These are phyloP conservation scores for Orbicella faveolata DNA, from an alignment of 64 coral and sea anemone species.

Conservation along the genomic window DNA sequence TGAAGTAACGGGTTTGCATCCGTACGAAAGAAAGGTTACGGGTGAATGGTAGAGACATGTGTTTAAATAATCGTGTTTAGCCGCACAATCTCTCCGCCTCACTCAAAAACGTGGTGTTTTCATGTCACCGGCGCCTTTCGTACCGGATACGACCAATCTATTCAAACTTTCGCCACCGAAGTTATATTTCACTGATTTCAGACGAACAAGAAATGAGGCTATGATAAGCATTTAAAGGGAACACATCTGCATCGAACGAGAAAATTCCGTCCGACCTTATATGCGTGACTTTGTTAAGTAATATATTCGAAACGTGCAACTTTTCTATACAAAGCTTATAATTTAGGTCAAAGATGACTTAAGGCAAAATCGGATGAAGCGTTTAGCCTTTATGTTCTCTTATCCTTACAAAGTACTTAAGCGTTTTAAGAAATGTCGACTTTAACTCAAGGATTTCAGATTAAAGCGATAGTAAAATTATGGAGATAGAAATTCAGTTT, in stretches of 20 bases:
- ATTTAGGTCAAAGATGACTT: not conserved
- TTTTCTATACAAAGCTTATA: not conserved
- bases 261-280: not conserved
- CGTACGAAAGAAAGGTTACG: too few species aligned
- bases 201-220: not conserved
- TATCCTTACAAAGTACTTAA: constrained; percentile 8
- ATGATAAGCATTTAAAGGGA: not conserved
- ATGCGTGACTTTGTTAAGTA: constrained; percentile 23
- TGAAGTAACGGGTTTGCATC: too few species aligned
- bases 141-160: not conserved
- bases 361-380: constrained; percentile 8
- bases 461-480: not conserved
- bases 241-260: not conserved
- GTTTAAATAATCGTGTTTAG: not conserved
- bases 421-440: not conserved
- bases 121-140: not conserved
- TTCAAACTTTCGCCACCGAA: not conserved
- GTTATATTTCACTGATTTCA: not conserved
- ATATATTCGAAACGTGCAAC: not conserved
- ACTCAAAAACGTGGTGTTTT: not conserved
- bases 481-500: not conserved
- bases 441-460: not conserved
- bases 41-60: not conserved
- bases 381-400: constrained; percentile 16
- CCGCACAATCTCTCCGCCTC: not conserved